Evolutionary conservation across 2,888 invertebrate genomes (phyloP), one percentile per base, ranked within the genome.

Genomic region (Yponomeuta malinellus): DNA sequence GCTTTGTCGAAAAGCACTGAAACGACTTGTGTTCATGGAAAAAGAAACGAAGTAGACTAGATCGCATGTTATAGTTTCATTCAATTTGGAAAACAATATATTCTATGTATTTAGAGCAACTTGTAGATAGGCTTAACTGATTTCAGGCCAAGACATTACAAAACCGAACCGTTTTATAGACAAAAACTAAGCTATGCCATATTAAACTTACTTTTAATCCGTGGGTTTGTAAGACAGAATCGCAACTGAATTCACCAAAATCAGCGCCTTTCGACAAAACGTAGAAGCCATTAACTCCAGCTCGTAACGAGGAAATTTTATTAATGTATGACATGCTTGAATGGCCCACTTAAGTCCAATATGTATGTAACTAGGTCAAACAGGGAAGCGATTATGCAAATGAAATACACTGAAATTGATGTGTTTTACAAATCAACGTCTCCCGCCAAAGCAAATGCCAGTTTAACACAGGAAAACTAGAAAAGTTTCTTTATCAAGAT

Each of bases 51-150:
- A 65, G 33, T 65, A 12, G 29, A 9, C 33, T 10, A 29, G 10
- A 65, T 65, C 65, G 65, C 65, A 65, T 65, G 65, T 12, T 10
- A 65, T 65, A 23, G 65, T 65, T 65, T 33, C 65, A 65, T 65
- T 65, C 65, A 65, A 65, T 65, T 65, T 29, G 31, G 8, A 4
- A 33, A 65, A 31, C 29, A 65, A 33, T 29, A 33, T 65, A 29
- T 65, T 65, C 33, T 9, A 63, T 2, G 15, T 23, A 63, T n/a
- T 9, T n/a, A 63, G 2, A 63, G n/a, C 63, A 10, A 65, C 29
- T 33, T 65, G 65, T 29, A 29, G 29, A 31, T 29, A 65, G 65
- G 10, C 65, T 29, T 65, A 65, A 15, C 15, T 59, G 15, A 59
- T 59, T 59, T 15, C 52, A 59, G 12, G 52, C 52, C 63, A 4